Evolutionary conservation across 1,140 invertebrate genomes (phyloP).

Genomic region (Nixonia krombeini): DNA sequence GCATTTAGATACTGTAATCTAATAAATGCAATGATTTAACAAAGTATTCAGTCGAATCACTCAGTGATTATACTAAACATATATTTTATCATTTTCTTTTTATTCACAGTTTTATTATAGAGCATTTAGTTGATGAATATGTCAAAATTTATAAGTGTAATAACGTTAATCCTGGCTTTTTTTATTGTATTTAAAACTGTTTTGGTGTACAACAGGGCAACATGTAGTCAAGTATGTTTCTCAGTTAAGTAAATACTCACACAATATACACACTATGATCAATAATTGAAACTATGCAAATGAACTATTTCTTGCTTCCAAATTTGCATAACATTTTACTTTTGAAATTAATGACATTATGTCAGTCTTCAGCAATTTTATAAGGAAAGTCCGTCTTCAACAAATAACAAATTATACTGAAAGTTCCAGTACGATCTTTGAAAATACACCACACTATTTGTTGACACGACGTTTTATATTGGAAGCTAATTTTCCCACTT

Average conservation of each 20-base stretch:
- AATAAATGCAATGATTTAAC: conserved; percentile 10
- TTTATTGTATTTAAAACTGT: background rate
- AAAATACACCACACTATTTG: background rate
- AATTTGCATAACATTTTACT: background rate
- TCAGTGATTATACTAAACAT: conserved; percentile 25
- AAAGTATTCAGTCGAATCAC: conserved; percentile 23
- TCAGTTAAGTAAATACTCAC: conserved; percentile 44
- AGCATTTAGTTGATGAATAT: no score
- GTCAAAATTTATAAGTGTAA: no score
- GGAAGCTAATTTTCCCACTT: conserved; percentile 3
- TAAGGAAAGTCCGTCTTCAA: background rate
- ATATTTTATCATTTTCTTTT: no score
- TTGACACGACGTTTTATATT: background rate
- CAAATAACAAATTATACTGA: no score
- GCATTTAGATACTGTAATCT: no score
- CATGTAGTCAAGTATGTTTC: conserved; percentile 10
- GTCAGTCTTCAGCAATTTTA: background rate
- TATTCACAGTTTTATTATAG: no score
- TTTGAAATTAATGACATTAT: background rate
- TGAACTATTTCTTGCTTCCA: background rate
- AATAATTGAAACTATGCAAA: conserved; percentile 63
- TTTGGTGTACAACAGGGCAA: background rate
- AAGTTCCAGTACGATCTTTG: background rate
- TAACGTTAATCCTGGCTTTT: no score
- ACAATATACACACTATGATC: conserved; percentile 25